Conservation (phyloP, 2,888 invertebrate species). For the Lasioglossum figueresi region DNA sequence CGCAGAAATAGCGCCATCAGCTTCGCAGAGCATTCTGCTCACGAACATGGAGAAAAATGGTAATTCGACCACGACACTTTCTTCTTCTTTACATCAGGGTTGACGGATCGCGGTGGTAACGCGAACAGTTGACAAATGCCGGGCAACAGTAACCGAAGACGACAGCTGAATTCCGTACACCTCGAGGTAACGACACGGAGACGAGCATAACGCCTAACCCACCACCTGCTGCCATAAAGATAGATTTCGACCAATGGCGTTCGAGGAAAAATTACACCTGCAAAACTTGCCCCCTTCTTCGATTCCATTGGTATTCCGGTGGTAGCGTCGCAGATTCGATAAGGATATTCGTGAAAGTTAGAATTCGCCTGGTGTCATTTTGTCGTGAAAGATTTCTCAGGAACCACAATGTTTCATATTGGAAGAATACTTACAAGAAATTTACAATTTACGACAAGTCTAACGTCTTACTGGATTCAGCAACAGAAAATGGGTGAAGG, state of each 20-base stretch:
- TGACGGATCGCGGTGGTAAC: neutral
- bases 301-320: neutral
- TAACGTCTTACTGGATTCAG: too few relatives aligned
- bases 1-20: slow-evolving; percentile 88
- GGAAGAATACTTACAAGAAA: neutral
- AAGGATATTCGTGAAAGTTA: neutral
- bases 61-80: slow-evolving; percentile 76
- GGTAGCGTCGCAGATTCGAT: neutral
- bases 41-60: slow-evolving; percentile 95
- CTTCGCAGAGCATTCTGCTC: slow-evolving; percentile 91
- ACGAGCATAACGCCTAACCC: neutral
- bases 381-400: neutral
- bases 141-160: neutral
- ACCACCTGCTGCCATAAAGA: neutral
- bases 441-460: too few relatives aligned
- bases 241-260: neutral
- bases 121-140: neutral
- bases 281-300: neutral
- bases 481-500: too few relatives aligned
- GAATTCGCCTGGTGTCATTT: neutral
- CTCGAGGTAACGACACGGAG: neutral
- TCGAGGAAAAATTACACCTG: neutral
- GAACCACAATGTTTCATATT: too few relatives aligned
- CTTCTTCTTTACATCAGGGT: neutral
- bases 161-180: neutral